Evolutionary conservation across 2,888 invertebrate species (phyloP).

Genomic region (Acleris holmiana): DNA sequence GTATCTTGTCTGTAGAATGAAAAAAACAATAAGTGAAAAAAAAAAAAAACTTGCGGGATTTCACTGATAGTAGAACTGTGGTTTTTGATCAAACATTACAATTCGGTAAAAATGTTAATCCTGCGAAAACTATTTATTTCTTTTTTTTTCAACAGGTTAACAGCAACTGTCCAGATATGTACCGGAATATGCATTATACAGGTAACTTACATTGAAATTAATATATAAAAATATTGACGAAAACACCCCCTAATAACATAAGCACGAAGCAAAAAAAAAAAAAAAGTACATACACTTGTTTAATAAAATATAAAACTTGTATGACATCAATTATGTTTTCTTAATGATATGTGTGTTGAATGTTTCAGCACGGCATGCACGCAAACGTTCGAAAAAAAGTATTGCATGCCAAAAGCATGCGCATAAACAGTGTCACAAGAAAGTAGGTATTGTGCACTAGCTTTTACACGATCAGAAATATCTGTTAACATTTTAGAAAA

Average conservation of each 20-base stretch:
- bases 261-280: slow-evolving; percentile 22
- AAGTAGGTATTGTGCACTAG: slow-evolving; percentile 62
- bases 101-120: too few relatives aligned
- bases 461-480: background rate
- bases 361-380: slow-evolving; percentile 72
- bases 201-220: slow-evolving; percentile 74
- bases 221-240: too few relatives aligned
- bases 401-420: slow-evolving; percentile 76
- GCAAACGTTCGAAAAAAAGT: slow-evolving; percentile 79
- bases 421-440: slow-evolving; percentile 75
- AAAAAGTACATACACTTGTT: background rate
- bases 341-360: slow-evolving; percentile 39
- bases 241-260: too few relatives aligned
- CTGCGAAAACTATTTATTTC: background rate
- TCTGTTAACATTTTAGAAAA: background rate
- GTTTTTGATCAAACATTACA: too few relatives aligned
- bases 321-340: slow-evolving; percentile 3
- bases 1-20: too few relatives aligned
- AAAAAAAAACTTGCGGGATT: too few relatives aligned
- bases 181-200: slow-evolving; percentile 94
- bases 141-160: slow-evolving; percentile 60
- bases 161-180: slow-evolving; percentile 93
- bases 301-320: background rate
- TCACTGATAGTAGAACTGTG: too few relatives aligned
- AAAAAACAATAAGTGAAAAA: too few relatives aligned